Percentiles rank a stretch among this genome's conserved stretches.
Conservation (phyloP, 2,888 invertebrate species). For the Linnaemya tessellans region DNA sequence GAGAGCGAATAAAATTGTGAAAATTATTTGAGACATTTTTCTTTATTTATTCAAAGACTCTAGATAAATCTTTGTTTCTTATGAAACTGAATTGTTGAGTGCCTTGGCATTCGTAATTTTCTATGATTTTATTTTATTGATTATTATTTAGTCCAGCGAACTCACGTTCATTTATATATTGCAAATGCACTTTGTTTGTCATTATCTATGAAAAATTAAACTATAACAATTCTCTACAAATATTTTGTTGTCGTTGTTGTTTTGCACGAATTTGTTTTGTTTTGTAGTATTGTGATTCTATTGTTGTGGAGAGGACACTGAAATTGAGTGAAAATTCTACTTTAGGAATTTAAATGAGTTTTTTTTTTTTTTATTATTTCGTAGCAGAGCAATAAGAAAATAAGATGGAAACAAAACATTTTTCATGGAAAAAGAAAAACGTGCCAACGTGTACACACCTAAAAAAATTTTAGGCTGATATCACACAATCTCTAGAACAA, state of each 20-base stretch:
- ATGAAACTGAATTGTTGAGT: conserved; percentile 9
- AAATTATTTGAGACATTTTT: conserved; percentile 37
- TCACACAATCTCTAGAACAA: not conserved
- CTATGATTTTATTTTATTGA: conserved; percentile 70
- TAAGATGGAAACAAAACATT: conserved; percentile 14
- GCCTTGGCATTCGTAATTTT: conserved; percentile 10
- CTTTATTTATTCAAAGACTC: conserved; percentile 16
- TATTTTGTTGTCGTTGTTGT: conserved; percentile 39
- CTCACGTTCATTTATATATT: conserved; percentile 63
- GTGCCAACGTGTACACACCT: not conserved
- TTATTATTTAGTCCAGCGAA: conserved; percentile 55
- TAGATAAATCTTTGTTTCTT: conserved; percentile 11
- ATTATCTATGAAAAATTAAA: conserved; percentile 68
- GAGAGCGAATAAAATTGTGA: conserved; percentile 17
- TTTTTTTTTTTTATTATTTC: not conserved
- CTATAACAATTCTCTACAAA: conserved; percentile 30
- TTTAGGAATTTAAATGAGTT: conserved; percentile 58
- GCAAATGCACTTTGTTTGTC: conserved; percentile 66
- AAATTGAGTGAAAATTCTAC: not conserved
- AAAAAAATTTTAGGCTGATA: not conserved
- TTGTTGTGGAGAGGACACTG: not conserved
- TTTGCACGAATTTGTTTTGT: conserved; percentile 35
- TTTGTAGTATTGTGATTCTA: conserved; percentile 30
- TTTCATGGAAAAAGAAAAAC: not conserved
- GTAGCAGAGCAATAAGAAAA: conserved; percentile 5